phyloP scores from a whole-genome alignment of 1,140 invertebrate genomes.

The Trichoplusia ni region DNA sequence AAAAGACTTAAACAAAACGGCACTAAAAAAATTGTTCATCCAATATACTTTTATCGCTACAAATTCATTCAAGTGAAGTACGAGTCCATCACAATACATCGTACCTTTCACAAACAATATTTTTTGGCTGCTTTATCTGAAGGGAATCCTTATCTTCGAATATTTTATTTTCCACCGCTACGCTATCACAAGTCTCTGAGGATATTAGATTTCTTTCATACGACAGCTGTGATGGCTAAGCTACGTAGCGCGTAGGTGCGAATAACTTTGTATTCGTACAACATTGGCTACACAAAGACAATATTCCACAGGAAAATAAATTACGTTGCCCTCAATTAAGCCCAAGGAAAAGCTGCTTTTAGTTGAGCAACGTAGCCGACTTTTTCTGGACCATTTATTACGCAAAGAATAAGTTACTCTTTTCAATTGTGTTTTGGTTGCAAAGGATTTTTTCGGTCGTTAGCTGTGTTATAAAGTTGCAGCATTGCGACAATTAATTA shows the following conservation, averaged over 20 bases:
- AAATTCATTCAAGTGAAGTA: neutral
- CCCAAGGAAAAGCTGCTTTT: slow-evolving; percentile 26
- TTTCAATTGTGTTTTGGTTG: too few relatives aligned
- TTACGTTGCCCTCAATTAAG: slow-evolving; percentile 26
- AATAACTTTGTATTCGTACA: slow-evolving; percentile 42
- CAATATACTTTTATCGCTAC: neutral
- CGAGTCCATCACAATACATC: slow-evolving; percentile 5
- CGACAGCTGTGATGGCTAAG: slow-evolving; percentile 35
- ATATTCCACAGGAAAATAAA: slow-evolving; percentile 24
- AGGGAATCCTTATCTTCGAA: slow-evolving; percentile 41
- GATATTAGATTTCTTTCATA: slow-evolving; percentile 55
- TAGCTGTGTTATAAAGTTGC: too few relatives aligned
- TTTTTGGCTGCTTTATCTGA: slow-evolving; percentile 30
- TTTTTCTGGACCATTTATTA: slow-evolving; percentile 11
- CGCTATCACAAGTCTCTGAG: slow-evolving; percentile 51
- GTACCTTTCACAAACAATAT: slow-evolving; percentile 8
- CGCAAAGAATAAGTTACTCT: too few relatives aligned
- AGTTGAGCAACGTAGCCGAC: slow-evolving; percentile 1
- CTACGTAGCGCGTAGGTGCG: slow-evolving; percentile 26
- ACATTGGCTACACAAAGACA: slow-evolving; percentile 20
- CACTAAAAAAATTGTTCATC: neutral
- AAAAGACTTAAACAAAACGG: too few relatives aligned
- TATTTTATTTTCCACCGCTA: slow-evolving; percentile 50
- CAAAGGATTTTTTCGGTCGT: too few relatives aligned
- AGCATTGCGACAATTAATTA: too few relatives aligned